Conservation (phyloP, 2,888 invertebrate genomes). For the Conistra vaccinii region DNA sequence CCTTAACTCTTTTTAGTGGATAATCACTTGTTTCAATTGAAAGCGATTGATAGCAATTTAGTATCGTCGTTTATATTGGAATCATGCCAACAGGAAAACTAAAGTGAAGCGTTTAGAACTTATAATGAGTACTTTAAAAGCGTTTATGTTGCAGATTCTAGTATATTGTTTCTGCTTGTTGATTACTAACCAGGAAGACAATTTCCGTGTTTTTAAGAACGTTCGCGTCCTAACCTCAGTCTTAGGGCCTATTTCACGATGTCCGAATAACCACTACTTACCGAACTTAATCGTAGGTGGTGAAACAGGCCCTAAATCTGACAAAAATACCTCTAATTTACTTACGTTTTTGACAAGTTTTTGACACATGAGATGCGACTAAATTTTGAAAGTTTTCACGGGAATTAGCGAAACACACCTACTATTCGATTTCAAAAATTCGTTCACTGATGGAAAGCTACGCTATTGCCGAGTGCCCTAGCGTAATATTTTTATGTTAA, state of each 20-base stretch:
- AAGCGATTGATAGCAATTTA: slow-evolving; percentile 57
- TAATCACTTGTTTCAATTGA: slow-evolving; percentile 56
- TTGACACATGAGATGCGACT: not conserved
- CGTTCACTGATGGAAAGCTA: no score
- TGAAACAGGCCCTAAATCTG: no score
- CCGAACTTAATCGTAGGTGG: no score
- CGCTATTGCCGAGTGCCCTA: no score
- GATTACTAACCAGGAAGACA: not conserved
- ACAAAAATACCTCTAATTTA: not conserved
- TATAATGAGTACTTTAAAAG: slow-evolving; percentile 54
- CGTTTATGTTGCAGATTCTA: slow-evolving; percentile 19
- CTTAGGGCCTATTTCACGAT: no score
- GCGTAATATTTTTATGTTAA: no score
- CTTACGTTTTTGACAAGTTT: not conserved
- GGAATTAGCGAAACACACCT: no score
- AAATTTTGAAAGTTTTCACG: no score
- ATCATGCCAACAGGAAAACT: slow-evolving; percentile 72
- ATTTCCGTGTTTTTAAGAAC: not conserved
- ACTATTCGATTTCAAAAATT: not conserved
- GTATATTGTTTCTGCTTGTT: not conserved
- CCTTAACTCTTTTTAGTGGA: slow-evolving; percentile 40
- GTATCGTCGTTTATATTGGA: slow-evolving; percentile 53
- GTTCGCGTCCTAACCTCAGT: not conserved
- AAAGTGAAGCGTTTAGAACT: slow-evolving; percentile 37
- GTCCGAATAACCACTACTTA: no score